Base-by-base conservation (phyloP, 2,797 vertebrate species). In the Poecilia wingei region DNA sequence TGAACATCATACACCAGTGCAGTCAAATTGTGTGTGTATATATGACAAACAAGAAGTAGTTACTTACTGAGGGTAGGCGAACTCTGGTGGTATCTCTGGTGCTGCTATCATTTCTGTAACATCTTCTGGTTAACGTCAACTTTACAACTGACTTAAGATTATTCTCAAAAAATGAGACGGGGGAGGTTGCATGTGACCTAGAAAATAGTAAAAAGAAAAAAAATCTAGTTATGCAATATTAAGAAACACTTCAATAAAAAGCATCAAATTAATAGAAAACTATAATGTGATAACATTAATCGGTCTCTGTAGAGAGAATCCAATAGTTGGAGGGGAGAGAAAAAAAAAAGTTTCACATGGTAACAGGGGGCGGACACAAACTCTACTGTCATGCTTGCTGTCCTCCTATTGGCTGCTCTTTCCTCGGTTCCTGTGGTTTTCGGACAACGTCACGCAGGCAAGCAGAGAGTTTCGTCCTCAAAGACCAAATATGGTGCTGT, bases 71-170 rank as follows among this genome's bases (percentile, higher is more conserved):
- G 97, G 94, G 93, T 96, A 97, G 95, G 96, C 90, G 96, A 97
- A 98, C 95, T 99, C 97, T 96, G 97, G 96, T 96, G 96, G 97
- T 97, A 98, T 97, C 97, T 99, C 98, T 98, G 97, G 97, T 97
- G 97, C 96, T 96, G 98, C 98, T 99, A 99, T 98, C 98, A 99
- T 99, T 98, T 98, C 97, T 98, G 97, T 97, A 98, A 98, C 98
- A 99, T 99, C 97, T 99, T 98, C 96, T 96, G 96, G 95, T 97
- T 91, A 96, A 96, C 97, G 92, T 96, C 95, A 95, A 96, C 91
- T 96, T 70, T 96, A 95, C 96, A 96, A 98, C 96, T 94, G 93
- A 88, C 93, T 96, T 94, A 85, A 89, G 91, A 92, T 96, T 95
- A 91, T 97, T 95, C 96, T 84, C 95, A 96, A 96, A 94, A 75